Evolutionary conservation across 2,888 invertebrate species (phyloP).

Genomic region (Tyria jacobaeae): DNA sequence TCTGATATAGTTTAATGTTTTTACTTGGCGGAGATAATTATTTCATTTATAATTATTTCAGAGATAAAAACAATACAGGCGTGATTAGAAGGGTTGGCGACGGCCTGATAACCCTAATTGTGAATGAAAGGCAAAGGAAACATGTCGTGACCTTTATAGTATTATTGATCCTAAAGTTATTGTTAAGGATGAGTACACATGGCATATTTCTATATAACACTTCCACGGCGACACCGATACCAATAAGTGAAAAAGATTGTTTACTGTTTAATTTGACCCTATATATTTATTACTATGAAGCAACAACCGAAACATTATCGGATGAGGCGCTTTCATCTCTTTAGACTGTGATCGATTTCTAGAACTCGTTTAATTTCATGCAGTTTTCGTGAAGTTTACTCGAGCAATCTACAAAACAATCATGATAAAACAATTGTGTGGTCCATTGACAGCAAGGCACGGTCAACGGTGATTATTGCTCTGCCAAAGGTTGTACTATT

Average conservation of each 20-base stretch:
- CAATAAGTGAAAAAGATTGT: not conserved
- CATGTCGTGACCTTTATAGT: conserved; percentile 22
- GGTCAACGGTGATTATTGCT: too few relatives aligned
- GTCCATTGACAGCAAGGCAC: too few relatives aligned
- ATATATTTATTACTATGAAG: not conserved
- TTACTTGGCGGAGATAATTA: conserved; percentile 54
- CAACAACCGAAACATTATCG: not conserved
- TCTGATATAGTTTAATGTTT: conserved; percentile 53
- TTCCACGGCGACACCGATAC: not conserved
- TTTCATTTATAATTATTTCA: too few relatives aligned
- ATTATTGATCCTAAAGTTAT: conserved; percentile 9
- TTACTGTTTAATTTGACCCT: not conserved
- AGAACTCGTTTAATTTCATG: not conserved
- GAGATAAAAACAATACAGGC: conserved; percentile 45
- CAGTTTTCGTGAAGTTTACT: not conserved
- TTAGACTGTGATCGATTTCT: not conserved
- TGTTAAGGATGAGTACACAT: not conserved
- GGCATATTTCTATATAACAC: not conserved
- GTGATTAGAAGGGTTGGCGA: conserved; percentile 36
- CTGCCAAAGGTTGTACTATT: too few relatives aligned
- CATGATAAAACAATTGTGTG: too few relatives aligned
- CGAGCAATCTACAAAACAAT: too few relatives aligned
- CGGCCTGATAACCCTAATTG: conserved; percentile 25
- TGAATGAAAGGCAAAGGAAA: conserved; percentile 27
- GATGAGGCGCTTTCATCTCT: too few relatives aligned